These are phyloP conservation scores for Watsonalla binaria DNA, from an alignment of 2,888 invertebrate species.

Conservation along the genomic window DNA sequence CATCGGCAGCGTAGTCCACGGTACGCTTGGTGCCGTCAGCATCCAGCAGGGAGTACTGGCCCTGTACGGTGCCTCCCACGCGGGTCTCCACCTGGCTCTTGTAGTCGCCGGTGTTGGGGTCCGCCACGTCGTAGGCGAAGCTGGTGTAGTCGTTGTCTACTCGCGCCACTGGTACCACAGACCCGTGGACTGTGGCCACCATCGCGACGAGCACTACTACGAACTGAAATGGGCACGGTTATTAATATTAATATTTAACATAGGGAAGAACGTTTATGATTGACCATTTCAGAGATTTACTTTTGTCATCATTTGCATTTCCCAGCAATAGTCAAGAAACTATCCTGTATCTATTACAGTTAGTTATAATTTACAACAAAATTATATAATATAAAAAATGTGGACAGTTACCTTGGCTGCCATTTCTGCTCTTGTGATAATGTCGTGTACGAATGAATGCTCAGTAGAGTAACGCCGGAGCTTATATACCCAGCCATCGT, in stretches of 20 bases:
- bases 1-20: slow-evolving; percentile 76
- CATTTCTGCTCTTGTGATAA: slow-evolving; percentile 45
- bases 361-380: too few relatives aligned
- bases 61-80: slow-evolving; percentile 66
- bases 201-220: slow-evolving; percentile 52
- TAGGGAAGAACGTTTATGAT: too few relatives aligned
- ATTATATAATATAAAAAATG: background rate
- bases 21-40: slow-evolving; percentile 75
- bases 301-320: too few relatives aligned
- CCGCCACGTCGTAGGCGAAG: slow-evolving; percentile 76
- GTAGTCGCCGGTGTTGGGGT: slow-evolving; percentile 76
- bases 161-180: slow-evolving; percentile 49
- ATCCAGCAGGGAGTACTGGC: slow-evolving; percentile 75
- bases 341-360: too few relatives aligned
- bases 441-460: slow-evolving; percentile 48
- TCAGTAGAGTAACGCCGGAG: slow-evolving; percentile 13
- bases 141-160: slow-evolving; percentile 56
- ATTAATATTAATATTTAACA: background rate
- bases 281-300: too few relatives aligned
- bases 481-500: slow-evolving; percentile 38
- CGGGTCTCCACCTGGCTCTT: slow-evolving; percentile 76
- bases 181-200: slow-evolving; percentile 49
- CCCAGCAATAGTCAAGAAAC: too few relatives aligned
- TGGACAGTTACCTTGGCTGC: slow-evolving; percentile 49
- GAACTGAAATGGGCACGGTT: slow-evolving; percentile 37